Base-by-base conservation (phyloP, 2,797 vertebrate genomes). In the Anisognathus igniventris region DNA sequence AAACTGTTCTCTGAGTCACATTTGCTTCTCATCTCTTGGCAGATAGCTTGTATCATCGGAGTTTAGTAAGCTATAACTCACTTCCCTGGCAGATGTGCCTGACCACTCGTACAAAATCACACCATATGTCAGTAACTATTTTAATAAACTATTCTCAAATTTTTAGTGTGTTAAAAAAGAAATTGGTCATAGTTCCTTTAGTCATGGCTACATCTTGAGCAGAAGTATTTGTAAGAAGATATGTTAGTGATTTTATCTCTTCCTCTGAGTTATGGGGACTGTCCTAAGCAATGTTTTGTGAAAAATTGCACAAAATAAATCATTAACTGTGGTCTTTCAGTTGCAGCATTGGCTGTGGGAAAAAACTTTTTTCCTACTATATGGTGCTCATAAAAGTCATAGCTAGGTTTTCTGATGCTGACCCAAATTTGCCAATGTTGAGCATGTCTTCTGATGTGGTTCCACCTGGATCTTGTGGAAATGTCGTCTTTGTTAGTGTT, bases 111-210 rank as follows among this genome's bases (percentile, higher is more conserved):
- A 23, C 37, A 53, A 92, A 78, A 48, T 48, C 58, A 60, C 35
- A 72, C 82, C 92, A 50, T 94, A 91, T 94, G 92, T 48, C 72
- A 15, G 37, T 83, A 84, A 68, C 86, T 74, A 73, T 87, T 94
- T 96, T 91, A 78, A 88, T 90, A 37, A 66, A 44, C 60, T 73
- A 27, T 48, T 81, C 61, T 83, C 35, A 61, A 3, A 45, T 86
- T 90, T 76, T 37, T 23, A 51, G 5, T 72, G 7, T 66, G 27
- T 47, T 74, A 28, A 64, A 86, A 77, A 61, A 31, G 8, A 67
- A 37, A 9, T 6, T 16, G 33, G 10, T 54, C 60, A 12, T 45
- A 31, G 14, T 64, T 77, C 14, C 12, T 68, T 60, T 77, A 61
- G 54, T 67, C 35, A 25, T 47, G 17, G 21, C 65, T 61, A 4